phyloP scores from a whole-genome alignment of 2,888 invertebrate genomes.

The Sinopyrophorus schimmeli region DNA sequence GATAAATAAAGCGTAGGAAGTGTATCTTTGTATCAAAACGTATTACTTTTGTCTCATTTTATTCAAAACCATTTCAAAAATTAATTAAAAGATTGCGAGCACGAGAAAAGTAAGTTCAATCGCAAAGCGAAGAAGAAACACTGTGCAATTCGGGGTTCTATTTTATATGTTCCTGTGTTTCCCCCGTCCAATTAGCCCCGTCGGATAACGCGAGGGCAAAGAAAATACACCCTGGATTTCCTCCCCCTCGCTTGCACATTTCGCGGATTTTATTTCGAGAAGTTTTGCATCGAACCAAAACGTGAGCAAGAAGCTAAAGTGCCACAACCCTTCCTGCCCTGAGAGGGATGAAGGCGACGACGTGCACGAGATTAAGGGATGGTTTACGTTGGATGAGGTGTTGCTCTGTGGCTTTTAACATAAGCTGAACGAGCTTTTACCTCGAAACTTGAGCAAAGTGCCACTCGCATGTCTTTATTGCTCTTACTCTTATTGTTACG shows the following conservation, averaged over 20 bases:
- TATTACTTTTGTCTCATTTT: no score
- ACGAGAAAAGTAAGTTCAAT: no score
- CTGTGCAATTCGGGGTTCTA: no score
- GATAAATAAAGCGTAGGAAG: no score
- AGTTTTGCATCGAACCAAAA: not conserved
- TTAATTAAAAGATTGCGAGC: no score
- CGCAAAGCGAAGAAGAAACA: no score
- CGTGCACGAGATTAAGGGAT: slow-evolving; percentile 24
- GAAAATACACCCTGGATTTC: slow-evolving; percentile 22
- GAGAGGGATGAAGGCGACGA: slow-evolving; percentile 23
- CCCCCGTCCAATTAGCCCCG: slow-evolving; percentile 34
- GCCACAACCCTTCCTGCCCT: no score
- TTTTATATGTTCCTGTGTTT: slow-evolving; percentile 31
- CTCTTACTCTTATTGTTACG: slow-evolving; percentile 23
- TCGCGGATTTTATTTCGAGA: slow-evolving; percentile 18
- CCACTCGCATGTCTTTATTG: slow-evolving; percentile 26
- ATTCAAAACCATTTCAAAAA: no score
- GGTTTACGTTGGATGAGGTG: slow-evolving; percentile 23
- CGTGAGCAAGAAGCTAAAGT: slow-evolving; percentile 4
- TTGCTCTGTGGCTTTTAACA: slow-evolving; percentile 31
- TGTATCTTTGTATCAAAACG: no score
- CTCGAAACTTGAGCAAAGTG: slow-evolving; percentile 27
- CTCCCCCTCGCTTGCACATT: slow-evolving; percentile 24
- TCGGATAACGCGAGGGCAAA: slow-evolving; percentile 30
- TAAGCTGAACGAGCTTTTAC: slow-evolving; percentile 30